A percentile compares a stretch with the other conserved stretches of the same genome.
Conservation (phyloP, 2,113 vertebrate genomes). For the Colaptes auratus region DNA sequence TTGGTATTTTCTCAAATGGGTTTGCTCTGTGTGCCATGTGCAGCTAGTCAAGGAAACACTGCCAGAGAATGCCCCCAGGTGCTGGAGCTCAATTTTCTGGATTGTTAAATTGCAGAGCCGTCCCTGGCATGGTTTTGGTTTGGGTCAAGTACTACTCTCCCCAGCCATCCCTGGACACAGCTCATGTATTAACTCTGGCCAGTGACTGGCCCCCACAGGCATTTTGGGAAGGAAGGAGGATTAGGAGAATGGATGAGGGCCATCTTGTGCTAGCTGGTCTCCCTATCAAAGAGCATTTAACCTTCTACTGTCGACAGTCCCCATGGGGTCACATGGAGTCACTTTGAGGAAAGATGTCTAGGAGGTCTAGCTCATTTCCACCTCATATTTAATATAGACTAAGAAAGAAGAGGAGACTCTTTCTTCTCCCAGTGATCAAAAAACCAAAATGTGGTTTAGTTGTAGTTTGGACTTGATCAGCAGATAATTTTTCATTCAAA, state of each 20-base stretch:
- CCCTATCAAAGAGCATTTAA: neutral
- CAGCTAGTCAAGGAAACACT: neutral
- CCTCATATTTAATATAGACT: neutral
- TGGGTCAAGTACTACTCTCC: constrained; percentile 11
- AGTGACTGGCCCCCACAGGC: neutral
- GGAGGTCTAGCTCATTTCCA: neutral
- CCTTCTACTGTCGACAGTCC: neutral
- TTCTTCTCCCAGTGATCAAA: neutral
- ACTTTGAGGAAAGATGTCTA: neutral
- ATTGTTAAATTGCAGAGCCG: constrained; percentile 22
- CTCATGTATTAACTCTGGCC: neutral
- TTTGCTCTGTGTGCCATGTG: neutral
- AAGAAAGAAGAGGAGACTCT: neutral
- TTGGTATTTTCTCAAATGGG: neutral
- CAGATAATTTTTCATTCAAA: neutral
- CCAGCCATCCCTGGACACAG: constrained; percentile 11
- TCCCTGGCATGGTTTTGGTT: neutral
- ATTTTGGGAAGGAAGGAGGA: neutral
- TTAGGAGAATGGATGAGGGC: constrained; percentile 21
- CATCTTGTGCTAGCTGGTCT: constrained; percentile 26
- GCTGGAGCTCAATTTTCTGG: constrained; percentile 30
- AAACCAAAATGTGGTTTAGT: neutral
- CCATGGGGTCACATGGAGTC: neutral
- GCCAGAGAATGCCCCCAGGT: constrained; percentile 23
- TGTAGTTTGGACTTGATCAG: neutral